Base-by-base conservation (phyloP, 2,888 invertebrate species). In the Andrena marginata region DNA sequence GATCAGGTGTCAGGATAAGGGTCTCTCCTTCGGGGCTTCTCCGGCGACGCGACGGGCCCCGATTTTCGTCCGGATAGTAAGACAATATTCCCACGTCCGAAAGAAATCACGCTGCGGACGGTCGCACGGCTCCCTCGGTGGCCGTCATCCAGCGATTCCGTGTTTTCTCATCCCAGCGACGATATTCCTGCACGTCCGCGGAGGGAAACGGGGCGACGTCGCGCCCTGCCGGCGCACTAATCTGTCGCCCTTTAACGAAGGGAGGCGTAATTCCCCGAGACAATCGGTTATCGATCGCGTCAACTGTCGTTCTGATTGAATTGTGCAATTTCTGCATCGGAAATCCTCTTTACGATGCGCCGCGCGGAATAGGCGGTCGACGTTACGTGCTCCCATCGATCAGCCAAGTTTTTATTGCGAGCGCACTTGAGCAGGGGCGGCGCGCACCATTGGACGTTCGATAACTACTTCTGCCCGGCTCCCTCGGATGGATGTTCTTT, bases 1-100 rank as follows among this genome's bases (percentile, higher is more conserved):
- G 80, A 81, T 81, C 80, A 59, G 73, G 73, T 81, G 78, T 78
- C 80, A 20, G 80, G 78, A 78, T 78, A 69, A 63, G 68, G 78
- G 72, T 49, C n/a, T 29, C 62, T 49, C 67, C 62, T 56, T 10
- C 29, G 62, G 71, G 78, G 78, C 80, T 73, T 73, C 80, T 26
- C 60, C 31, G 26, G 23, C 31, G 56, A 69, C 59, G 2, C 8
- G 75, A 56, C 33, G 48, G 68, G 29, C 13, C 65, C 33, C 35
- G 79, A 79, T 79, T 70, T 63, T 79, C 69, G 33, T 23, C 33
- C 16, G 31, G 69, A 64, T 63, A 49, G 76, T 68, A 76, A 79
- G 56, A 26, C 63, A 65, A 77, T 79, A 79, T 64, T 63, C 62
- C 6, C 49, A 7, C 23, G 49, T 23, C 26, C n/a, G 10, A 31